A percentile compares a stretch with the other conserved stretches of the same genome.
Conservation (phyloP, 2,888 invertebrate species). For the Meandrusa payeni region DNA sequence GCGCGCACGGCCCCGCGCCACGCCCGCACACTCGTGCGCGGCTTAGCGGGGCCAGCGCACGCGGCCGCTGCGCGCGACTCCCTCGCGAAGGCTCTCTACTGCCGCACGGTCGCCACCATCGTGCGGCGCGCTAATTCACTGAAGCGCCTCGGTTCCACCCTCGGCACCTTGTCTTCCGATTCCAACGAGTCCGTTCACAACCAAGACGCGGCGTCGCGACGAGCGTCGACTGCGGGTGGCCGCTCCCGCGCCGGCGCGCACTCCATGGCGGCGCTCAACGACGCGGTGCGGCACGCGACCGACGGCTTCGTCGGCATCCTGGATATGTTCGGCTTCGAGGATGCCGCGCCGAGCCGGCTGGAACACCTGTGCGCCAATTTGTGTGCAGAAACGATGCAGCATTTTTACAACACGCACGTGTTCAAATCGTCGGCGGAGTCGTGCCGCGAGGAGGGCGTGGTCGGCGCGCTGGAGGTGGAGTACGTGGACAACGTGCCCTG, state of each 20-base stretch:
- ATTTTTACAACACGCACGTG: constrained; percentile 98
- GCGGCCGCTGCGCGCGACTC: constrained; percentile 92
- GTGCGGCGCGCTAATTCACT: constrained; percentile 95
- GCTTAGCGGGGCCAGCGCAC: constrained; percentile 92
- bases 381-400: constrained; percentile 98
- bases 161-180: constrained; percentile 93
- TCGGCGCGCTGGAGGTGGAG: constrained; percentile 93
- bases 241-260: constrained; percentile 88
- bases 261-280: constrained; percentile 95
- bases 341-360: constrained; percentile 92
- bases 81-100: constrained; percentile 96
- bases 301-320: constrained; percentile 97
- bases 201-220: constrained; percentile 93
- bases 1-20: constrained; percentile 87
- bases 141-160: constrained; percentile 90
- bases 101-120: constrained; percentile 96
- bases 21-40: constrained; percentile 90
- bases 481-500: constrained; percentile 98
- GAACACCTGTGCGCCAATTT: constrained; percentile 97
- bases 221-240: constrained; percentile 90
- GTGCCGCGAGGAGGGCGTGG: constrained; percentile 95
- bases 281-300: constrained; percentile 95
- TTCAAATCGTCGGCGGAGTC: constrained; percentile 89
- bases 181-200: constrained; percentile 90
- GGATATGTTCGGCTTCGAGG: constrained; percentile 98